Percentiles rank a stretch among this genome's conserved stretches.
Conservation (phyloP, 2,797 vertebrate genomes). For the Dermochelys coriacea region DNA sequence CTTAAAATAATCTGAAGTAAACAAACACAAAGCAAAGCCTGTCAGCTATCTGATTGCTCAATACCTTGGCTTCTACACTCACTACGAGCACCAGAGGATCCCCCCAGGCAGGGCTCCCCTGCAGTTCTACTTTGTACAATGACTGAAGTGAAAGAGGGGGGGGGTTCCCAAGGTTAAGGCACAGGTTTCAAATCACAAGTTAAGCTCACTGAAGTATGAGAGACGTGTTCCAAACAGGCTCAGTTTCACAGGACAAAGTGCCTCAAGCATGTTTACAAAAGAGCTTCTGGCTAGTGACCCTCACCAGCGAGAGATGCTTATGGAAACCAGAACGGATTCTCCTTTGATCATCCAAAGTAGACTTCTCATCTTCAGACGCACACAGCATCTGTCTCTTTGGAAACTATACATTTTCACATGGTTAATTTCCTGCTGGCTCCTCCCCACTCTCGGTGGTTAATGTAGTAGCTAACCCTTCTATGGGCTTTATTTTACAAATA, state of each 20-base stretch:
- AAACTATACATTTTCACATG: not conserved
- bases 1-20: conserved; percentile 32
- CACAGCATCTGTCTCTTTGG: not conserved
- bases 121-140: not conserved
- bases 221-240: not conserved
- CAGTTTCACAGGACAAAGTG: not conserved
- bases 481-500: not conserved
- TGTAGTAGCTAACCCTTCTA: accelerated
- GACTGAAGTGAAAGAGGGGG: accelerated
- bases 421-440: not conserved
- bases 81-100: not conserved
- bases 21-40: conserved; percentile 32
- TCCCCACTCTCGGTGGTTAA: not conserved
- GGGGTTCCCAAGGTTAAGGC: conserved; percentile 74
- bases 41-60: not conserved
- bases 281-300: not conserved
- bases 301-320: not conserved
- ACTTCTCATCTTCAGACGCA: not conserved
- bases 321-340: not conserved
- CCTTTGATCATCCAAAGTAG: not conserved
- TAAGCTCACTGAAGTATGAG: not conserved
- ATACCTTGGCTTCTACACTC: not conserved
- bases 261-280: not conserved
- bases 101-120: not conserved
- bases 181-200: conserved; percentile 77